Evolutionary conservation across 2,113 vertebrate genomes (phyloP).

Genomic region (Sardina pilchardus): DNA sequence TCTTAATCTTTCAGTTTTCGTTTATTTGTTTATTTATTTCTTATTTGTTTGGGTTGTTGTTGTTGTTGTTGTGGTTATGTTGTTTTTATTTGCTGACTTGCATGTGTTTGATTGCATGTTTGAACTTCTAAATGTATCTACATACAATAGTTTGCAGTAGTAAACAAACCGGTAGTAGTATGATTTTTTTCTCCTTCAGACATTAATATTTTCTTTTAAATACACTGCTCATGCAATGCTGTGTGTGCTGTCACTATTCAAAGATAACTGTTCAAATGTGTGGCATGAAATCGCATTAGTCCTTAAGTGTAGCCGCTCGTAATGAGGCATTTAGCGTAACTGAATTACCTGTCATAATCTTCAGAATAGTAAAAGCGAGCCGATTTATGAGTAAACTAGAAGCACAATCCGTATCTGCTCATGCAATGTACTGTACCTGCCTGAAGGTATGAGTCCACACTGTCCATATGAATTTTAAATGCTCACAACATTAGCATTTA

Average conservation of each 20-base stretch:
- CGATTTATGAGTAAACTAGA: background rate
- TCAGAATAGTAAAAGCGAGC: background rate
- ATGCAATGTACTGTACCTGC: background rate
- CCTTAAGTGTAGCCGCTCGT: background rate
- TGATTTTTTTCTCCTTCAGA: too few relatives aligned
- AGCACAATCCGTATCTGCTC: background rate
- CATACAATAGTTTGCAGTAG: background rate
- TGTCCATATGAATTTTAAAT: constrained; percentile 7
- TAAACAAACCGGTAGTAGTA: background rate
- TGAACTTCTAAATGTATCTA: background rate
- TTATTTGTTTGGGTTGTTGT: background rate
- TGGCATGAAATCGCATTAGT: background rate
- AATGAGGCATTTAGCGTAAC: background rate
- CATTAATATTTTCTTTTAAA: background rate
- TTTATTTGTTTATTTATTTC: background rate
- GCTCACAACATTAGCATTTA: background rate
- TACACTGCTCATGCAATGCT: background rate
- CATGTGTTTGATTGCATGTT: background rate
- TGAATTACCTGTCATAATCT: background rate
- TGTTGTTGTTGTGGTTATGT: background rate
- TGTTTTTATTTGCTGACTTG: background rate
- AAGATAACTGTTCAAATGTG: background rate
- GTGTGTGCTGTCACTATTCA: background rate
- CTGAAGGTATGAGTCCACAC: background rate
- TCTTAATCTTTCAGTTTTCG: background rate